These are phyloP conservation scores for Muschampia plurimacula DNA, from an alignment of 2,888 invertebrate genomes.

Conservation along the genomic window DNA sequence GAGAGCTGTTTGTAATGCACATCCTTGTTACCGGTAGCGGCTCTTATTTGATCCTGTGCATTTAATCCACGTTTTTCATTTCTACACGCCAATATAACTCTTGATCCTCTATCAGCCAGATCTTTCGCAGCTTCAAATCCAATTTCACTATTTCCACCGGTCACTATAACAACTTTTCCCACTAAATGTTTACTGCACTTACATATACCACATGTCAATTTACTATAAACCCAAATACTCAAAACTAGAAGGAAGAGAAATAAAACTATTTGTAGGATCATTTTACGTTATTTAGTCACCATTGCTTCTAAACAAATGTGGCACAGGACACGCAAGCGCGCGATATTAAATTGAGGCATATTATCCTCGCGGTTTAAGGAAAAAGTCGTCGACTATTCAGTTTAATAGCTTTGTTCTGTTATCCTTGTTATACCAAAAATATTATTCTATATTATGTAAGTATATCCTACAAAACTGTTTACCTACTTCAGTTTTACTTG, in stretches of 20 bases:
- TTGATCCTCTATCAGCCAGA: conserved; percentile 89
- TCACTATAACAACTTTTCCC: conserved; percentile 92
- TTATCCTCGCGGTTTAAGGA: neutral
- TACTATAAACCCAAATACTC: conserved; percentile 39
- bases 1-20: conserved; percentile 67
- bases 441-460: too few species aligned
- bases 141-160: conserved; percentile 93
- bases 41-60: conserved; percentile 60
- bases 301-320: neutral
- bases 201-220: conserved; percentile 43
- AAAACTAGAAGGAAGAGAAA: conserved; percentile 5
- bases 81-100: conserved; percentile 92
- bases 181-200: conserved; percentile 57
- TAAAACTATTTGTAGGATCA: conserved; percentile 18
- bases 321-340: neutral
- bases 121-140: conserved; percentile 90
- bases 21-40: conserved; percentile 51
- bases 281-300: conserved; percentile 12
- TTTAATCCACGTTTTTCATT: conserved; percentile 87
- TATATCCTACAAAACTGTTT: too few species aligned
- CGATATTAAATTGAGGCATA: neutral
- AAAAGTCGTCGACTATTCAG: neutral
- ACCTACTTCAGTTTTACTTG: too few species aligned
- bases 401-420: too few species aligned
- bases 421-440: too few species aligned